Evolutionary conservation across 92 coral and sea anemone species (phyloP).

Genomic region (Ricordea florida): DNA sequence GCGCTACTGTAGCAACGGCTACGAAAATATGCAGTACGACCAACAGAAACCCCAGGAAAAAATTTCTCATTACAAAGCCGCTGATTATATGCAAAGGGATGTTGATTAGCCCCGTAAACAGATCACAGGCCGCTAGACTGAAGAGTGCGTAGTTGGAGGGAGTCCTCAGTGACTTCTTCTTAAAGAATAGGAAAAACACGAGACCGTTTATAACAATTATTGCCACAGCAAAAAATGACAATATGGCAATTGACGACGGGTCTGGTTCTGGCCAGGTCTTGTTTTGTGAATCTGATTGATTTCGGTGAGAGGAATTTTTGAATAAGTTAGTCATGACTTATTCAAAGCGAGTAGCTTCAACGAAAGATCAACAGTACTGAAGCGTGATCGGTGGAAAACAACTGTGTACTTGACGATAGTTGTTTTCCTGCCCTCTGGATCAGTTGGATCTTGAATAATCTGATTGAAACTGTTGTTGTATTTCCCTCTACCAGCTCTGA

Average conservation of each 20-base stretch:
- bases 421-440: too few relatives aligned
- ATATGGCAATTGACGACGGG: neutral
- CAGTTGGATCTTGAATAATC: too few relatives aligned
- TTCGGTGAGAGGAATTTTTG: too few relatives aligned
- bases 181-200: slow-evolving; percentile 7
- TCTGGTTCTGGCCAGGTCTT: too few relatives aligned
- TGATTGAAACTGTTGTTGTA: too few relatives aligned
- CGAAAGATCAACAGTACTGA: too few relatives aligned
- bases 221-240: neutral
- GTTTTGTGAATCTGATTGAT: too few relatives aligned
- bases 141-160: slow-evolving; percentile 4
- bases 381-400: too few relatives aligned
- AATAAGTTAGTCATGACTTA: too few relatives aligned
- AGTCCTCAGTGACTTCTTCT: neutral
- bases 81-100: slow-evolving; percentile 2
- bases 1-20: neutral
- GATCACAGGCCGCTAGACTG: slow-evolving; percentile 5
- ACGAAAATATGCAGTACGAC: neutral
- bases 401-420: too few relatives aligned
- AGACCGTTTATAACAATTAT: neutral
- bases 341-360: too few relatives aligned
- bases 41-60: neutral
- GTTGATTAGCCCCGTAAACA: slow-evolving; percentile 4
- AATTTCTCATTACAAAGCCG: neutral
- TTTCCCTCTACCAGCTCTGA: too few relatives aligned